These are phyloP conservation scores for Thumatha senex DNA, from an alignment of 2,888 invertebrate genomes.

Conservation along the genomic window DNA sequence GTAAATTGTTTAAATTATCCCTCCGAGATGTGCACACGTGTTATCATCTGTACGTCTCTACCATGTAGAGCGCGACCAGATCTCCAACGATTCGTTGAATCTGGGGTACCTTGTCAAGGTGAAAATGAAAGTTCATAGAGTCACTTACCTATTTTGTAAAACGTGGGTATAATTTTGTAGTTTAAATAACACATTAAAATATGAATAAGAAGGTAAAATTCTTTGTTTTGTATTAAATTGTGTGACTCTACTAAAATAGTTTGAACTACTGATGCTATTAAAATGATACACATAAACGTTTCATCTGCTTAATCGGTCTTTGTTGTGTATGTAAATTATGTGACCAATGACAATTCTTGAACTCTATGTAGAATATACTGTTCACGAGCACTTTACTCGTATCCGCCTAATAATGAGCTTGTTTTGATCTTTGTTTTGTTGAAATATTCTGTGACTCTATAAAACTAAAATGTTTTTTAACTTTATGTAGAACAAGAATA, in stretches of 20 bases:
- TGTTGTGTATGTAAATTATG: too few species aligned
- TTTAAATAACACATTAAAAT: conserved; percentile 13
- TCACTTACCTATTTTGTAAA: conserved; percentile 13
- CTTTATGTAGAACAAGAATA: not conserved
- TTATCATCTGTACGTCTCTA: conserved; percentile 20
- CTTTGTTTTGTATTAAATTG: conserved; percentile 7
- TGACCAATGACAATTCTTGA: too few species aligned
- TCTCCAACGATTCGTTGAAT: conserved; percentile 19
- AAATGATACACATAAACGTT: too few species aligned
- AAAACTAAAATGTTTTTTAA: not conserved
- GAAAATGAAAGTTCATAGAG: conserved; percentile 36
- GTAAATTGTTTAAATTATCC: conserved; percentile 29
- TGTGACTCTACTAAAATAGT: not conserved
- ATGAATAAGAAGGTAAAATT: conserved; percentile 4
- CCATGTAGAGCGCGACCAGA: conserved; percentile 42
- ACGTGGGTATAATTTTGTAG: conserved; percentile 6
- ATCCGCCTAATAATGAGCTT: too few species aligned
- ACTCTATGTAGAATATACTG: too few species aligned
- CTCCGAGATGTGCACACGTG: conserved; percentile 5
- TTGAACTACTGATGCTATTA: not conserved
- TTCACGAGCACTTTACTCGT: too few species aligned
- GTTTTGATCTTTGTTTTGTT: too few species aligned
- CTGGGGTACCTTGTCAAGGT: conserved; percentile 39
- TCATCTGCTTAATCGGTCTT: too few species aligned
- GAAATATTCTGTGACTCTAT: not conserved